A percentile compares a stretch with the other conserved stretches of the same genome.
These are phyloP conservation scores for Dryocosmus kuriphilus DNA, from an alignment of 2,888 invertebrate species.

Conservation along the genomic window DNA sequence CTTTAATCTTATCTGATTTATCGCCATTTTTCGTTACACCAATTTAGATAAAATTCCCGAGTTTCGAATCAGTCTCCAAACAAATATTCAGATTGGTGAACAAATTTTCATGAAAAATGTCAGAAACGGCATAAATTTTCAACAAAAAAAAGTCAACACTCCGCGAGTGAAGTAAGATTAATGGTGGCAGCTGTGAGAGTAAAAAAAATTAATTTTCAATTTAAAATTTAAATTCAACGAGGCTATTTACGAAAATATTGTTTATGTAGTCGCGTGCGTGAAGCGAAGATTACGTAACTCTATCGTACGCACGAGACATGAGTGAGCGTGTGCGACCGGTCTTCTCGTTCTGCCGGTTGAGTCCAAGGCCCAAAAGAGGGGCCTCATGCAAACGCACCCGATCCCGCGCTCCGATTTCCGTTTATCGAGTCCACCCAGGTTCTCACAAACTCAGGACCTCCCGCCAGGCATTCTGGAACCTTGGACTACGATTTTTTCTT, in stretches of 20 bases:
- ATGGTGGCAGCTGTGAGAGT: not conserved
- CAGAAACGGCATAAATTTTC: not conserved
- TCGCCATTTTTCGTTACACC: conserved; percentile 14
- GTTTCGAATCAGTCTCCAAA: not conserved
- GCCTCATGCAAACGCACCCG: conserved; percentile 32
- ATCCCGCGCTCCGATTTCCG: conserved; percentile 24
- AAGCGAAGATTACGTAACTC: conserved; percentile 63
- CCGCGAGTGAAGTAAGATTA: not conserved
- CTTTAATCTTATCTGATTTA: not conserved
- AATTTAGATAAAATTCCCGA: not conserved
- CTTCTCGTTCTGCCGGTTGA: conserved; percentile 50
- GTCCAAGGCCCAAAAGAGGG: conserved; percentile 29
- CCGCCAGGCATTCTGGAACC: not conserved
- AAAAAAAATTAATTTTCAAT: not conserved
- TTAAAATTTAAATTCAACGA: not conserved
- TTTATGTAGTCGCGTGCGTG: conserved; percentile 54
- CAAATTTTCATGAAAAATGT: not conserved
- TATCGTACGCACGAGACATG: conserved; percentile 55
- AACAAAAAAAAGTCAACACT: not conserved
- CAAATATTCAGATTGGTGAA: not conserved
- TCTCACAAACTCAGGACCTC: conserved; percentile 8
- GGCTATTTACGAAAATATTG: conserved; percentile 40
- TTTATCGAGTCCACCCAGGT: conserved; percentile 25
- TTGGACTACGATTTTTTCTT: not conserved
- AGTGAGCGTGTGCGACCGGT: conserved; percentile 55